Evolutionary conservation across 2,797 vertebrate genomes (phyloP), one percentile per base, ranked within the genome.

Genomic region (Myiotriccus ornatus): DNA sequence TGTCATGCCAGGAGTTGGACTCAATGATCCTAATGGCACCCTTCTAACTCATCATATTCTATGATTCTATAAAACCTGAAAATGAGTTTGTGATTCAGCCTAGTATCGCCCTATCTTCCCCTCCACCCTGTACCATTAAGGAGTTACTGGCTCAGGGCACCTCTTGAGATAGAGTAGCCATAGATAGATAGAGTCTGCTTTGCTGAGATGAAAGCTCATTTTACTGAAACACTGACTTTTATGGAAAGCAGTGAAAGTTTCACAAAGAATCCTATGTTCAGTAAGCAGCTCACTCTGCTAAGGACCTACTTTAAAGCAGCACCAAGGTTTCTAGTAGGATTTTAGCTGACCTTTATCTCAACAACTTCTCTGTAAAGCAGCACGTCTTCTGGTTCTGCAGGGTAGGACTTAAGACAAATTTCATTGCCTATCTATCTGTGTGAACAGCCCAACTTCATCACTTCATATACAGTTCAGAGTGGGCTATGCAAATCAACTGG

Each of bases 291-390:
- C 39, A 18, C 18, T 73, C 43, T 84, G 30, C 70, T 55, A 79
- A 84, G 44, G n/a, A 87, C 35, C 25, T 28, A 43, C 23, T 67
- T 87, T 37, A 47, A 77, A 93, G 16, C 25, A 23, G 77, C 35
- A 52, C 44, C 19, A 47, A 63, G 23, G 14, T 53, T 84, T 95
- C 43, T 44, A 28, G 30, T 25, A 57, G 44, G 30, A 55, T 56
- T 83, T 91, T 87, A 63, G 24, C 27, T 92, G 60, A 91, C 59
- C 46, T 89, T 92, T 87, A 85, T 20, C 47, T 84, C 71, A 84
- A 67, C 10, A 74, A 20, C 30, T 60, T 35, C 18, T 84, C 47
- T 83, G 28, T 53, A 80, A 80, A 77, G 32, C 46, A 65, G 35
- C 46, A 53, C 34, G 65, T 53, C 35, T 84, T 85, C 57, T 53